Evolutionary conservation across 2,113 vertebrate species (phyloP).

Genomic region (Phrynocephalus versicolor): DNA sequence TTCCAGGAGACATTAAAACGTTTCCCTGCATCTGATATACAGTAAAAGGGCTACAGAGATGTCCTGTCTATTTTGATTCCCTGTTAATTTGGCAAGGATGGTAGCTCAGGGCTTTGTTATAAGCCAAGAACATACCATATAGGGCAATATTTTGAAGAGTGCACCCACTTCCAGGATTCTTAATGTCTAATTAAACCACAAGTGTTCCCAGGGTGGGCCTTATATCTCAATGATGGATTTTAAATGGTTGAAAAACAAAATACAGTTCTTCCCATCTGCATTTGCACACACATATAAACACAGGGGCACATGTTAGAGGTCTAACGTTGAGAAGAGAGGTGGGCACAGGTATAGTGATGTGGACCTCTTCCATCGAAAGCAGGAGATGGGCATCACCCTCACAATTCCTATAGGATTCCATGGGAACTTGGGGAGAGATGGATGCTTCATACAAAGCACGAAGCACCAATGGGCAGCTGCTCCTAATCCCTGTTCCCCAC

Average conservation of each 20-base stretch:
- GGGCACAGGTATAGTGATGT: neutral
- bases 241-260: neutral
- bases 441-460: too few relatives aligned
- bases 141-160: slow-evolving; percentile 46
- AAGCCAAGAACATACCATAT: slow-evolving; percentile 32
- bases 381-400: neutral
- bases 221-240: slow-evolving; percentile 2
- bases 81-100: slow-evolving; percentile 51
- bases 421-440: too few relatives aligned
- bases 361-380: neutral
- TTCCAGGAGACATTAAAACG: slow-evolving; percentile 51
- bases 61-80: slow-evolving; percentile 54
- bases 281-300: neutral
- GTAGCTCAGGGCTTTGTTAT: slow-evolving; percentile 39
- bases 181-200: slow-evolving; percentile 45
- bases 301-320: neutral
- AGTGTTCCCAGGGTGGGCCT: slow-evolving; percentile 16
- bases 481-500: neutral
- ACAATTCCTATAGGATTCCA: neutral
- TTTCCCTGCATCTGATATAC: slow-evolving; percentile 45
- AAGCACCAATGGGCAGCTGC: too few relatives aligned
- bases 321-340: neutral
- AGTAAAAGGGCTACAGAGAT: slow-evolving; percentile 41
- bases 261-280: neutral
- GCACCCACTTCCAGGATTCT: slow-evolving; percentile 29